Percentiles rank a stretch among this genome's conserved stretches.
phyloP scores from a whole-genome alignment of 2,888 invertebrate genomes.

The Schizaphis graminum region DNA sequence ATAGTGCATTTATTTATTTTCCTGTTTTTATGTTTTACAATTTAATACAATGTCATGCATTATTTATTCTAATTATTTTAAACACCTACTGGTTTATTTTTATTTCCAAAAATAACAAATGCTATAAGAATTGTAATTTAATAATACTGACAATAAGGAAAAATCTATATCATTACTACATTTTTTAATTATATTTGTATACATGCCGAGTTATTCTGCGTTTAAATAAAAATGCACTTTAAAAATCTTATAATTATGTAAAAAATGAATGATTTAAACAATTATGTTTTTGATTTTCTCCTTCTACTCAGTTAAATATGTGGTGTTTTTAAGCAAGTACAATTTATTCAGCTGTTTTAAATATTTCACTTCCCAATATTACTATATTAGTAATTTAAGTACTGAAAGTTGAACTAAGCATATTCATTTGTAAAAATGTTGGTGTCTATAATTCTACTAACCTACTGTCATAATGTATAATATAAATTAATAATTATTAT shows the following conservation, averaged over 20 bases:
- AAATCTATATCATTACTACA: not conserved
- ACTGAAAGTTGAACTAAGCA: not conserved
- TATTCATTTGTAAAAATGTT: not conserved
- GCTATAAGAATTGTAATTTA: not conserved
- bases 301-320: not conserved
- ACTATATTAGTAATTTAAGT: not conserved
- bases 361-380: not conserved
- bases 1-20: not conserved
- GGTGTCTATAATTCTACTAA: too few species aligned
- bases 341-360: not conserved
- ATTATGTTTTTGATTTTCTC: not conserved
- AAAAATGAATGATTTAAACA: not conserved
- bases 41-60: not conserved
- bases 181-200: not conserved
- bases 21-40: not conserved
- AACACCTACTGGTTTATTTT: not conserved
- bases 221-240: not conserved
- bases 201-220: not conserved
- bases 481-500: not conserved
- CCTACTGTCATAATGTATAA: not conserved
- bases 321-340: not conserved
- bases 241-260: not conserved
- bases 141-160: constrained; percentile 2
- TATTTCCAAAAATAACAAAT: not conserved
- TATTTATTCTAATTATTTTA: not conserved